phyloP scores from a whole-genome alignment of 1,140 invertebrate genomes.

The Neomicropteryx cornuta region DNA sequence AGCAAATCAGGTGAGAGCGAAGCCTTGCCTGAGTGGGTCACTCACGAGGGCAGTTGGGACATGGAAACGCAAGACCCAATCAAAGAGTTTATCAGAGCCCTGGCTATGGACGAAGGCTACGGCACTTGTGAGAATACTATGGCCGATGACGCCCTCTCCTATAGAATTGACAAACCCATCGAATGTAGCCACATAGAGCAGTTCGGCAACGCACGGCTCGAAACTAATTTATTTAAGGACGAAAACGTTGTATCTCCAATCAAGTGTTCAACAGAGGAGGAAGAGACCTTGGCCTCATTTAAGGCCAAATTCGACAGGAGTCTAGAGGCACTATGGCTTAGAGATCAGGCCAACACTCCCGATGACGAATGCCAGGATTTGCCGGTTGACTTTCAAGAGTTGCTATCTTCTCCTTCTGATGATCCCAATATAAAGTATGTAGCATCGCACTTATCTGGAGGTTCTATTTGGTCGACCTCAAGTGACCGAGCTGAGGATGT shows the following conservation, averaged over 20 bases:
- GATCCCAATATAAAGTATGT: no score
- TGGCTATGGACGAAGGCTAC: constrained; percentile 36
- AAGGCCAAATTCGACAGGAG: constrained; percentile 54
- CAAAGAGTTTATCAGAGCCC: constrained; percentile 34
- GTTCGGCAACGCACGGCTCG: constrained; percentile 19
- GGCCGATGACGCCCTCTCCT: constrained; percentile 19
- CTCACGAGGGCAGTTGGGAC: constrained; percentile 36
- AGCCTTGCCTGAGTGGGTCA: constrained; percentile 37
- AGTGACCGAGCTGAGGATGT: no score
- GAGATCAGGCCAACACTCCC: constrained; percentile 29
- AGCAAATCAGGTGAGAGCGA: constrained; percentile 32
- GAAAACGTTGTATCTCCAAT: constrained; percentile 27
- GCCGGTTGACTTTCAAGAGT: constrained; percentile 43
- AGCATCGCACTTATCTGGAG: no score
- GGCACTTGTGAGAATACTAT: constrained; percentile 38
- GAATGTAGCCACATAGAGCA: constrained; percentile 25
- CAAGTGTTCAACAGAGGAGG: constrained; percentile 31
- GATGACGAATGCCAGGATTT: constrained; percentile 43
- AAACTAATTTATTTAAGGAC: constrained; percentile 28
- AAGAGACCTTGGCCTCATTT: constrained; percentile 46
- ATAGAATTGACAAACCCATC: no score
- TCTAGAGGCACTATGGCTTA: constrained; percentile 51
- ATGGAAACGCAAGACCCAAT: constrained; percentile 37
- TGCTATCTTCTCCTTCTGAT: constrained; percentile 42
- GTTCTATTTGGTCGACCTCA: no score